Evolutionary conservation across 1,140 invertebrate genomes (phyloP).

Genomic region (Eueides isabella): DNA sequence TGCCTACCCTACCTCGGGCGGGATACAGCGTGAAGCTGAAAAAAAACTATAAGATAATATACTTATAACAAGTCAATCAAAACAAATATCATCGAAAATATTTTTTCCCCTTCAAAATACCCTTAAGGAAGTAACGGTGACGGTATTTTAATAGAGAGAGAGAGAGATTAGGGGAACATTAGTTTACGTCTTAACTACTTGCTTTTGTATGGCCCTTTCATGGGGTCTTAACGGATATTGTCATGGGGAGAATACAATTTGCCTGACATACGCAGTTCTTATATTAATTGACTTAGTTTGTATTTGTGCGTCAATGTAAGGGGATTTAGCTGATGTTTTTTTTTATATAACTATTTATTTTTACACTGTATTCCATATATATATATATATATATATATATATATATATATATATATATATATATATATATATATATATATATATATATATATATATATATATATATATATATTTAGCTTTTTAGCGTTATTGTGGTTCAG

Average conservation of each 20-base stretch:
- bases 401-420: too few species aligned
- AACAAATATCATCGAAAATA: not conserved
- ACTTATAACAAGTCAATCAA: too few species aligned
- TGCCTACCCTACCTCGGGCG: too few species aligned
- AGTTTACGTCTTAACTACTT: slow-evolving; percentile 36
- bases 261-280: slow-evolving; percentile 36
- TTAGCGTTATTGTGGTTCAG: too few species aligned
- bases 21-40: too few species aligned
- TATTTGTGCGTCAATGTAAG: slow-evolving; percentile 9
- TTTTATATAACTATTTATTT: not conserved
- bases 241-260: slow-evolving; percentile 38
- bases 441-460: too few species aligned
- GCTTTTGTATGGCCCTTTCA: slow-evolving; percentile 31
- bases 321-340: not conserved
- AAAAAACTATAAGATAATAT: too few species aligned
- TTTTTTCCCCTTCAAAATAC: not conserved
- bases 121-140: not conserved
- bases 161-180: slow-evolving; percentile 37
- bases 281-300: slow-evolving; percentile 37
- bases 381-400: too few species aligned
- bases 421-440: too few species aligned
- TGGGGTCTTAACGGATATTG: slow-evolving; percentile 31
- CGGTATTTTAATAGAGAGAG: slow-evolving; percentile 34
- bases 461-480: too few species aligned
- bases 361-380: too few species aligned